These are phyloP conservation scores for Sisor rabdophorus DNA, from an alignment of 2,113 vertebrate genomes.

Conservation along the genomic window DNA sequence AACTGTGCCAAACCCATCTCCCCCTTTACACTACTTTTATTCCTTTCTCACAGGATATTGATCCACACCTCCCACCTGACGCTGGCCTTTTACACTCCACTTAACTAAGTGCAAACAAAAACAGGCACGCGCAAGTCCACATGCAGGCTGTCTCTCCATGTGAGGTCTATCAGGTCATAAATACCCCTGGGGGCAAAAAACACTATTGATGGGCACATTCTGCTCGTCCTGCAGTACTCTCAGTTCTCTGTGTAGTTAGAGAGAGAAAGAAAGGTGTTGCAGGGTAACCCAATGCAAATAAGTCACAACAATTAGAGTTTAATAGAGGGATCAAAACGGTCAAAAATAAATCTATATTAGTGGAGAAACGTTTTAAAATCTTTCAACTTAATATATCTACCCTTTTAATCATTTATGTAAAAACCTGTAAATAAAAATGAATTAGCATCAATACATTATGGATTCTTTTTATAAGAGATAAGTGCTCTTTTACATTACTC, in stretches of 20 bases:
- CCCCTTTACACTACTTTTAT: neutral
- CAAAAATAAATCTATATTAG: too few species aligned
- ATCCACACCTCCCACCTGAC: conserved; percentile 34
- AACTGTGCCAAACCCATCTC: neutral
- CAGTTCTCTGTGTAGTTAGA: neutral
- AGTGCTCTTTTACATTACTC: neutral
- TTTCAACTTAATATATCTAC: too few species aligned
- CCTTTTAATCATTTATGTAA: too few species aligned
- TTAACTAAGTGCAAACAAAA: conserved; percentile 54
- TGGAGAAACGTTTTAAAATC: too few species aligned
- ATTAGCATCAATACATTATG: too few species aligned
- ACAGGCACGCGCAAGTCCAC: conserved; percentile 50
- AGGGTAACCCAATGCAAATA: neutral
- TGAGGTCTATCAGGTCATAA: conserved; percentile 44
- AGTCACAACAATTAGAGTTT: neutral
- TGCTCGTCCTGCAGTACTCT: neutral
- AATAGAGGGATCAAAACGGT: too few species aligned
- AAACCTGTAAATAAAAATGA: too few species aligned
- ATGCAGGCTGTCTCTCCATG: conserved; percentile 42
- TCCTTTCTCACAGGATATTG: conserved; percentile 60
- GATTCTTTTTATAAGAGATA: too few species aligned
- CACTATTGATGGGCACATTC: neutral
- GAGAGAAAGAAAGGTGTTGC: neutral
- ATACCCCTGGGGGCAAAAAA: neutral
- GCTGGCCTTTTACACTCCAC: conserved; percentile 40